These are phyloP conservation scores for Smutsia gigantea DNA, from an alignment of 2,797 vertebrate species.

Conservation along the genomic window DNA sequence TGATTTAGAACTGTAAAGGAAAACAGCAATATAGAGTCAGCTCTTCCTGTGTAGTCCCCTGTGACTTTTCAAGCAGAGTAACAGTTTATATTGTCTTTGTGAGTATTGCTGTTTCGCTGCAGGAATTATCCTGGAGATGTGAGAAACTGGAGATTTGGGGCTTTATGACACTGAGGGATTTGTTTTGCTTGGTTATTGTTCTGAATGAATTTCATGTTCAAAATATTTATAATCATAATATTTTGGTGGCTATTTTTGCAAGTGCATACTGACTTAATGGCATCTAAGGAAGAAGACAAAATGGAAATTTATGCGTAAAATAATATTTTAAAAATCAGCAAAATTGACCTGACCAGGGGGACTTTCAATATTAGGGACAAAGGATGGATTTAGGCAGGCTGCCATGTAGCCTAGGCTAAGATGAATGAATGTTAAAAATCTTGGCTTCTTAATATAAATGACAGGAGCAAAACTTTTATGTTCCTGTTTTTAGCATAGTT, in stretches of 20 bases:
- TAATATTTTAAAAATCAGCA: conserved; percentile 57
- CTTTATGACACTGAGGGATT: conserved; percentile 70
- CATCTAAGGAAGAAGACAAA: conserved; percentile 50
- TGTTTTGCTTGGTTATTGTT: conserved; percentile 80
- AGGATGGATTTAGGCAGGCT: conserved; percentile 17
- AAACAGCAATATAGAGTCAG: conserved; percentile 77
- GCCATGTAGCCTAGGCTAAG: neutral
- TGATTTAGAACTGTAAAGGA: conserved; percentile 80
- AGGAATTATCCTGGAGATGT: conserved; percentile 78
- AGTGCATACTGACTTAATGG: conserved; percentile 63
- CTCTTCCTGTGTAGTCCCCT: conserved; percentile 83
- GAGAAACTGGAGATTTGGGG: conserved; percentile 74
- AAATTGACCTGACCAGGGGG: neutral
- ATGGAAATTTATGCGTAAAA: conserved; percentile 65
- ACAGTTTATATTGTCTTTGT: conserved; percentile 83
- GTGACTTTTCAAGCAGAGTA: conserved; percentile 82
- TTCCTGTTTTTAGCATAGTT: conserved; percentile 31
- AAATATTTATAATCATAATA: conserved; percentile 78
- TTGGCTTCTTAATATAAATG: neutral
- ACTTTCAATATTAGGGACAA: neutral
- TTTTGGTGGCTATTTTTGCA: conserved; percentile 72
- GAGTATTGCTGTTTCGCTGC: conserved; percentile 79
- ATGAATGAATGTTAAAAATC: conserved; percentile 28
- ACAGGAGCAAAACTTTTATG: conserved; percentile 14
- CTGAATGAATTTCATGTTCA: conserved; percentile 78